phyloP scores from a whole-genome alignment of 1,140 invertebrate species.

The Helicoverpa zea region DNA sequence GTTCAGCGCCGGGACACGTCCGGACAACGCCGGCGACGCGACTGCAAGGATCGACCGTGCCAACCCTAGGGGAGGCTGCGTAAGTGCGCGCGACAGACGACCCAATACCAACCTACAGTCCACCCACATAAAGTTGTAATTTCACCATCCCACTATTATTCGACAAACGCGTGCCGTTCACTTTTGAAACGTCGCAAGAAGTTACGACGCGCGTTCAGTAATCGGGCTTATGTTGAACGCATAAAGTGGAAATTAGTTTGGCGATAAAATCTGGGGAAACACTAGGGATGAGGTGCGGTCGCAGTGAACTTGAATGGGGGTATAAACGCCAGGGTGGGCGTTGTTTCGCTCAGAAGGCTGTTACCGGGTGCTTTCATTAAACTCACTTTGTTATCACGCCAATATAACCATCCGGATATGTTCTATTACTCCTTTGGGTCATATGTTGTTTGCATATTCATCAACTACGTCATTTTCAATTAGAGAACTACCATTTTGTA shows the following conservation, averaged over 20 bases:
- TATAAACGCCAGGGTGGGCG: constrained; percentile 71
- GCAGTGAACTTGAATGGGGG: constrained; percentile 67
- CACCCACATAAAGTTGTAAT: constrained; percentile 60
- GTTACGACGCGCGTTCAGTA: constrained; percentile 42
- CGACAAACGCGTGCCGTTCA: constrained; percentile 62
- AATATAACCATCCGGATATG: constrained; percentile 49
- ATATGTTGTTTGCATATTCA: constrained; percentile 33
- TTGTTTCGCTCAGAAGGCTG: constrained; percentile 69
- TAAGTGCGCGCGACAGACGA: constrained; percentile 63
- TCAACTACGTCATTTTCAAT: constrained; percentile 2
- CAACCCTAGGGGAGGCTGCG: constrained; percentile 83
- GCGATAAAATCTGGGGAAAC: constrained; percentile 50
- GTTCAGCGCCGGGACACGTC: constrained; percentile 69
- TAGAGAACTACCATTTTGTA: not conserved
- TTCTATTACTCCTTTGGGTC: constrained; percentile 44
- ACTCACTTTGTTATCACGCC: constrained; percentile 64
- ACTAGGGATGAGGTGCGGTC: constrained; percentile 77
- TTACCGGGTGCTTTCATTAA: constrained; percentile 72
- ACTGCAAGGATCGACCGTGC: constrained; percentile 83
- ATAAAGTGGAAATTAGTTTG: constrained; percentile 58
- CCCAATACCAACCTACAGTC: constrained; percentile 56
- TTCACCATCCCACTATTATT: constrained; percentile 50
- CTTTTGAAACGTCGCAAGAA: constrained; percentile 52
- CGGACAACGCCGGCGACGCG: constrained; percentile 80
- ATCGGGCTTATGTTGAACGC: constrained; percentile 51